Evolutionary conservation across 2,797 vertebrate species (phyloP).

Genomic region (Bucorvus abyssinicus): DNA sequence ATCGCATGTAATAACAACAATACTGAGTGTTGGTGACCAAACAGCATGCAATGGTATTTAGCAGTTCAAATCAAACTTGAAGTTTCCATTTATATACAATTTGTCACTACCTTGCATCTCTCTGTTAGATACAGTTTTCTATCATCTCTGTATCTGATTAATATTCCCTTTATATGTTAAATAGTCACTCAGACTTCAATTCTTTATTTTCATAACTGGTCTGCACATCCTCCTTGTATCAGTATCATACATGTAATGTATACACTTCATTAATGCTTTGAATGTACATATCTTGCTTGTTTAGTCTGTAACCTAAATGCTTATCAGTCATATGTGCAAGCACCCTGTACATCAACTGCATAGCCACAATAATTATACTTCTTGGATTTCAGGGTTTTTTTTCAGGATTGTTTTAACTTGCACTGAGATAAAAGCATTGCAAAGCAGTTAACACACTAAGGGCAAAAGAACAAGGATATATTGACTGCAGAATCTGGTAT

Average conservation of each 20-base stretch:
- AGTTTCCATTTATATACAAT: not conserved
- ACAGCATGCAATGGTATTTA: not conserved
- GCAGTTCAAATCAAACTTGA: not conserved
- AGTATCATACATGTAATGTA: not conserved
- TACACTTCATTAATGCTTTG: not conserved
- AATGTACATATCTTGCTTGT: not conserved
- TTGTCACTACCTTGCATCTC: not conserved
- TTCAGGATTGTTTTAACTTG: not conserved
- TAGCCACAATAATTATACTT: not conserved
- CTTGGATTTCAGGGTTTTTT: not conserved
- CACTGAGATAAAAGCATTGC: not conserved
- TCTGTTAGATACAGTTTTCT: not conserved
- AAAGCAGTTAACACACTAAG: not conserved
- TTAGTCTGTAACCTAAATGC: not conserved
- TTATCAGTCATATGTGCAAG: not conserved
- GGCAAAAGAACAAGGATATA: not conserved
- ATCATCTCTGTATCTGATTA: not conserved
- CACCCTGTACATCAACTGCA: not conserved
- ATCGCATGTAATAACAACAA: not conserved
- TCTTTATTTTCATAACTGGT: not conserved
- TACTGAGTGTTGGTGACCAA: not conserved
- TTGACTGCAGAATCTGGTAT: not conserved
- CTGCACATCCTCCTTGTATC: not conserved
- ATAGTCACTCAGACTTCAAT: not conserved
- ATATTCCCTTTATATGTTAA: not conserved